Conservation (phyloP, 1,140 invertebrate species). For the Bombus consobrinus region DNA sequence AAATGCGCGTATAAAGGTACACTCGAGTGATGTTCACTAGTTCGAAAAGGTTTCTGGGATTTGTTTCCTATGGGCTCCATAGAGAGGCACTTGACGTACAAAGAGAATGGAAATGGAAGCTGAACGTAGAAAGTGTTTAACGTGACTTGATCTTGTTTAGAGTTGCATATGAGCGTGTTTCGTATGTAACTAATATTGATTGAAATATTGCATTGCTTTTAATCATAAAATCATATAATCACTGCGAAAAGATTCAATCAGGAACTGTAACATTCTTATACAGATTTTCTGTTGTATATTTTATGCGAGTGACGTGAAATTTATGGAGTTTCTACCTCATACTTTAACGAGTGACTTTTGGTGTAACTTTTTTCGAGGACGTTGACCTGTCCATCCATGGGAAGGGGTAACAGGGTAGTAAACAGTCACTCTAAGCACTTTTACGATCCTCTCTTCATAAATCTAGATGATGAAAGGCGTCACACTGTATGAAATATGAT, state of each 20-base stretch:
- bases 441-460: conserved; percentile 3
- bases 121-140: background rate
- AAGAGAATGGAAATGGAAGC: background rate
- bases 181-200: too few relatives aligned
- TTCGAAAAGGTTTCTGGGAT: background rate
- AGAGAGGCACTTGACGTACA: background rate
- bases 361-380: background rate
- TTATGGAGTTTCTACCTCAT: background rate
- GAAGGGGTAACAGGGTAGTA: background rate
- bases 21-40: background rate
- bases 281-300: background rate
- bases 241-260: too few relatives aligned
- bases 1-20: background rate
- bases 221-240: too few relatives aligned
- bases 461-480: background rate
- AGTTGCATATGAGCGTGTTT: too few relatives aligned
- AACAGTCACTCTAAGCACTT: conserved; percentile 13
- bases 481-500: background rate
- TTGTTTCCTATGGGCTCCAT: background rate
- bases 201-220: too few relatives aligned
- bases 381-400: background rate
- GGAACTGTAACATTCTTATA: too few relatives aligned
- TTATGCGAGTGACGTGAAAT: background rate
- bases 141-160: background rate
- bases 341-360: background rate